Evolutionary conservation across 1,140 invertebrate species (phyloP).

Genomic region (Anoplolepis gracilipes): DNA sequence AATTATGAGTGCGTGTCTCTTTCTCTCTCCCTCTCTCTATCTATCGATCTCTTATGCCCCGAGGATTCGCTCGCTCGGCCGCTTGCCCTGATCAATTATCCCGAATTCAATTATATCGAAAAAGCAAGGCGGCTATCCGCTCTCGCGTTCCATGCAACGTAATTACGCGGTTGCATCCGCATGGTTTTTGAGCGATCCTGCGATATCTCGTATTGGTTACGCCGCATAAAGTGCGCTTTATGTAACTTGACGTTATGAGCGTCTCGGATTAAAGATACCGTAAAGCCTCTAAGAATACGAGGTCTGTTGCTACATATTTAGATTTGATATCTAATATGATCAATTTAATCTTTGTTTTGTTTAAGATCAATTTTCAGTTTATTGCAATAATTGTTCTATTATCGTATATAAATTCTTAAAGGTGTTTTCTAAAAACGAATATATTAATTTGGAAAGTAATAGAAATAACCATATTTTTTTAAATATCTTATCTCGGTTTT

Average conservation of each 20-base stretch:
- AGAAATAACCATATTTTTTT: neutral
- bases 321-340: neutral
- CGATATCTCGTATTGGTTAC: slow-evolving; percentile 41
- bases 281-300: slow-evolving; percentile 8
- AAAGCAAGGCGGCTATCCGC: slow-evolving; percentile 37
- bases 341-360: neutral
- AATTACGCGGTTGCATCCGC: slow-evolving; percentile 49
- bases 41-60: slow-evolving; percentile 4
- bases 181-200: slow-evolving; percentile 36
- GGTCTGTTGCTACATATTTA: neutral
- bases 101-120: slow-evolving; percentile 55
- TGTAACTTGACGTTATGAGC: slow-evolving; percentile 3
- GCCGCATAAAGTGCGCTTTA: slow-evolving; percentile 43
- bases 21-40: no score
- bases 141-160: slow-evolving; percentile 27
- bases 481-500: neutral
- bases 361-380: neutral
- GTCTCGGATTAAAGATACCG: slow-evolving; percentile 1
- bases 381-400: neutral
- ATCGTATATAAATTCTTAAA: neutral
- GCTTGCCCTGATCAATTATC: slow-evolving; percentile 50
- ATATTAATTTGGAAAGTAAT: neutral
- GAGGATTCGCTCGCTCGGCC: slow-evolving; percentile 4
- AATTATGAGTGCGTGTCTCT: slow-evolving; percentile 23
- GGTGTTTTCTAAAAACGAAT: neutral